Evolutionary conservation across 2,888 invertebrate species (phyloP), one percentile per base, ranked within the genome.

Genomic region (Ditylenchus weischeri): DNA sequence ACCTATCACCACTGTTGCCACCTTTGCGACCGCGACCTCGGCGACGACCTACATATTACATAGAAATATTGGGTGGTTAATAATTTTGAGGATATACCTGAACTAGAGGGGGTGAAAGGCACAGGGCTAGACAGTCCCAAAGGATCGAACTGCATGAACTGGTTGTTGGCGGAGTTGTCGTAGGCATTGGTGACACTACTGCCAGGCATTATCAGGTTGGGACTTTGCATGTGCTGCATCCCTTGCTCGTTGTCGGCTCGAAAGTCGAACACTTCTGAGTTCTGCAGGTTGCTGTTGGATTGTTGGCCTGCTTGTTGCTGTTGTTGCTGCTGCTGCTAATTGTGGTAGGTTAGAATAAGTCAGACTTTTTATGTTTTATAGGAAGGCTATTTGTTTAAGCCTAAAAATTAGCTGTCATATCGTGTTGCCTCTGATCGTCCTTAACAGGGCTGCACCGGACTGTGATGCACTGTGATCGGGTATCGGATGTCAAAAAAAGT

Each of bases 21-120:
- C 48, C 66, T 29, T 57, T 62, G 35, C 66, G 51, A 18, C 63
- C 66, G 10, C 66, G 51, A 19, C 66, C 66, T 15, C 66, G 64
- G 23, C 66, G 43, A 38, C 66, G 65, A 21, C 54, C 54, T 54
- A 29, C 5, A 29, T 15, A 54, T 54, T 10, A n/a, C 29, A 23
- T 21, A 13, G 54, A 15, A 15, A 54, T 7, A 15, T 21, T 7
- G 21, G 5, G 11, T 50, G 18, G 50, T 6, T 18, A 50, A 6
- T 54, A 23, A 54, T 11, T 54, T 18, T 54, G 54, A 15, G 11
- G 4, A 7, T 29, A 11, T 13, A 54, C 54, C 54, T n/a, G 54
- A 23, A 21, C 23, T 29, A 21, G 54, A 54, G 11, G 54, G 54
- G 1, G 54, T 54, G 29, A 23, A 54, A 29, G 54, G 54, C 11